Evolutionary conservation across 2,797 vertebrate species (phyloP), one percentile per base, ranked within the genome.

Genomic region (Carcharodon carcharias): DNA sequence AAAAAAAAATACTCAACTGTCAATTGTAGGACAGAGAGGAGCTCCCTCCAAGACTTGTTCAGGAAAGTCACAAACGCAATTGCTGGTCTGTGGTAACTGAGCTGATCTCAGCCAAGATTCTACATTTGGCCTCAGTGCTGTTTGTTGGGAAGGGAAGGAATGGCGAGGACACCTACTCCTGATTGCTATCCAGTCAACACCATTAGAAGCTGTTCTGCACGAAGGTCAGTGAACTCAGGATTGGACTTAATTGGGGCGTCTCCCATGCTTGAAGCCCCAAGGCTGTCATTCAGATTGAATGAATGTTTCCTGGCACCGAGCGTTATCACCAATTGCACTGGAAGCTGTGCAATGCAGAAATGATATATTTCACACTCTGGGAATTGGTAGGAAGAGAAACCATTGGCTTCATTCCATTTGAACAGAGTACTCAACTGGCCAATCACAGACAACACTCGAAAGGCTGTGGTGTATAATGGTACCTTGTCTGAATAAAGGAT

Each of bases 1-100:
- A 96, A 96, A 96, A 50, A n/a, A 9, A 93, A 93, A 95, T 67
- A 50, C 50, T 69, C 7, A 45, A 45, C 1, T 88, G 23, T 95
- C 61, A 45, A 61, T 91, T 91, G 31, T 91, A n/a, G 26, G 50
- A 88, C 87, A 89, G 26, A 28, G 12, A 58, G 54, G 26, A 61
- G 56, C 54, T 58, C 88, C 14, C n/a, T 40, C n/a, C 40, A 93
- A 3, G 4, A 21, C n/a, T 50, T 50, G 45, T 58, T 28, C 14
- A 26, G 28, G 26, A 58, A 89, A 58, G 28, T 89, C 87, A 1
- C 54, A 21, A 61, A 61, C 61, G 12, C 28, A 12, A n/a, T 91
- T 91, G 11, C 56, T 91, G 56, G 54, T 56, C 26, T 35, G 28
- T 54, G 45, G 23, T 2, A 23, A 56, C 87, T 58, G 88, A 91